Conservation (phyloP, 2,888 invertebrate species). For the Bhutanitis thaidina region DNA sequence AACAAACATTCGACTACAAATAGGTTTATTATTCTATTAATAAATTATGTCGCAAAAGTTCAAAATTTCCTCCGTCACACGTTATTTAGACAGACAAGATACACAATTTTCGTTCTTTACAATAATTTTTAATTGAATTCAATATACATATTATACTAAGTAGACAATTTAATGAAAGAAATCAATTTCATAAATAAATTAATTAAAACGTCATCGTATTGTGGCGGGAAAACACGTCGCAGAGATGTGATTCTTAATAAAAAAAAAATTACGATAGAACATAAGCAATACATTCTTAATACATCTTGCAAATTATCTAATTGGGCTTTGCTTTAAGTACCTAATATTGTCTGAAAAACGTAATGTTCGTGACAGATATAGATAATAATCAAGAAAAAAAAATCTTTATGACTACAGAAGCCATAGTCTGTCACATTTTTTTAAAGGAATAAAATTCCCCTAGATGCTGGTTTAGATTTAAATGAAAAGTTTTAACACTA, state of each 20-base stretch:
- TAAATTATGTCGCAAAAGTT: conserved; percentile 14
- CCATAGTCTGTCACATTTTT: too few relatives aligned
- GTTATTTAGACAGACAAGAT: too few relatives aligned
- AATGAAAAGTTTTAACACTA: not conserved
- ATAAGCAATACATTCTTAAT: not conserved
- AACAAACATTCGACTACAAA: conserved; percentile 9
- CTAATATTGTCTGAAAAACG: not conserved
- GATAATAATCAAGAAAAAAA: too few relatives aligned
- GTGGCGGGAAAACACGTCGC: not conserved
- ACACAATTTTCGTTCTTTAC: conserved; percentile 18
- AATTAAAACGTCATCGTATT: not conserved
- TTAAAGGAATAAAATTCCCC: not conserved
- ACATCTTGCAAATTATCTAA: not conserved
- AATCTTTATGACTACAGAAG: too few relatives aligned
- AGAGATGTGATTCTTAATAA: too few relatives aligned
- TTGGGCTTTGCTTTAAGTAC: not conserved
- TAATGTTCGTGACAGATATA: too few relatives aligned
- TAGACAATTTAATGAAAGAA: not conserved
- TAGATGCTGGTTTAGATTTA: conserved; percentile 9
- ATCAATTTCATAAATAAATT: not conserved
- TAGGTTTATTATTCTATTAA: conserved; percentile 19
- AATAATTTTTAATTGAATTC: not conserved
- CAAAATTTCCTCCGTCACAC: not conserved
- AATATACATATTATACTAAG: not conserved
- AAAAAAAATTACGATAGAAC: not conserved